Conservation (phyloP, 2,888 invertebrate genomes). For the Apamea monoglypha region DNA sequence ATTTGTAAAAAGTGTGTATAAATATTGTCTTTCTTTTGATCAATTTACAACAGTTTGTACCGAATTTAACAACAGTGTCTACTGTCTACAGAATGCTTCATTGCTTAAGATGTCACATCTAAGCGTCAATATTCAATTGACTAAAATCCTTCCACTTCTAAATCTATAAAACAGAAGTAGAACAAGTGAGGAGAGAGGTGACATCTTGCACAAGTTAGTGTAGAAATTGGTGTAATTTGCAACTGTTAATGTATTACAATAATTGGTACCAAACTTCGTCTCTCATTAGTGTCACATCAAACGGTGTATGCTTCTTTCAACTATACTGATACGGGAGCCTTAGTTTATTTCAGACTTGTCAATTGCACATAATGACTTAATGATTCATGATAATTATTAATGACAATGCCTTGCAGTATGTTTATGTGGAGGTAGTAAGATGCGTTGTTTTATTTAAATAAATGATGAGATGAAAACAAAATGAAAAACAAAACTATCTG, state of each 20-base stretch:
- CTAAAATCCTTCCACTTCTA: slow-evolving; percentile 36
- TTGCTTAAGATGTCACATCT: slow-evolving; percentile 57
- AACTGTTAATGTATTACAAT: slow-evolving; percentile 65
- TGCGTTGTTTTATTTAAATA: slow-evolving; percentile 42
- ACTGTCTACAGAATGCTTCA: slow-evolving; percentile 60
- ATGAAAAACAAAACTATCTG: slow-evolving; percentile 51
- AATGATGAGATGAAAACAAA: slow-evolving; percentile 53
- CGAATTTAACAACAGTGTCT: slow-evolving; percentile 68
- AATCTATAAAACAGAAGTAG: slow-evolving; percentile 55
- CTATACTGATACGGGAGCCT: slow-evolving; percentile 45
- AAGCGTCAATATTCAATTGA: slow-evolving; percentile 12
- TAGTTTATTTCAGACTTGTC: slow-evolving; percentile 39
- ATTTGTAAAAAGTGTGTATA: slow-evolving; percentile 84
- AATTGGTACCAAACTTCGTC: slow-evolving; percentile 50
- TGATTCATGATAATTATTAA: slow-evolving; percentile 24
- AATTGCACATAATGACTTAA: slow-evolving; percentile 20
- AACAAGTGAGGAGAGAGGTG: slow-evolving; percentile 38
- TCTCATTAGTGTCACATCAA: slow-evolving; percentile 31
- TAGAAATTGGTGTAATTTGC: slow-evolving; percentile 66
- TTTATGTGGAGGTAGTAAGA: slow-evolving; percentile 16
- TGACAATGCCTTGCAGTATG: slow-evolving; percentile 23
- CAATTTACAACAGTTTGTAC: slow-evolving; percentile 70
- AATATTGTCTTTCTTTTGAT: slow-evolving; percentile 77
- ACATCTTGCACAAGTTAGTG: slow-evolving; percentile 56
- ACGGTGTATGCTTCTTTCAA: slow-evolving; percentile 28